Evolutionary conservation across 2,888 invertebrate genomes (phyloP), one percentile per base, ranked within the genome.

Genomic region (Yponomeuta sedellus): DNA sequence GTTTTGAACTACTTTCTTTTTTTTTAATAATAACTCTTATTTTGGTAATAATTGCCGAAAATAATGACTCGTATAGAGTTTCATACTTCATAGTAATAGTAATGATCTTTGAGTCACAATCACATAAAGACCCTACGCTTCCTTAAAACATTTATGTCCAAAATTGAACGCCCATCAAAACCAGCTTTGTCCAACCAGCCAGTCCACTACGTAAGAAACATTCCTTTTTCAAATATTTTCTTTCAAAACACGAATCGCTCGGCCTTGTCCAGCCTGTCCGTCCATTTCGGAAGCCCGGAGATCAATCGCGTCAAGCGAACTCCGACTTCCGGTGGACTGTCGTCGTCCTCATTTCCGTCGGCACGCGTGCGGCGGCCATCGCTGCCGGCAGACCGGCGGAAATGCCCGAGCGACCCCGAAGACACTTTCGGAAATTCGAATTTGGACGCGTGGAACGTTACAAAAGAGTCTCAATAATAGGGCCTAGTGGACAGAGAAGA

Each of bases 261-360:
- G 44, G 44, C 44, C 44, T 16, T 52, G 44, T 52, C 44, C 10
- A 16, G 4, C 16, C 16, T 5, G 16, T 8, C 34, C 12, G 44
- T 12, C 44, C 44, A 52, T 16, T 52, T 52, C 61, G 66, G 39
- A 64, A 61, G 40, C 61, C 57, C 58, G 65, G 65, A 69, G 69
- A 67, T 69, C 67, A 40, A 57, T 59, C 63, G 68, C 69, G 70
- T 67, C 69, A 71, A 73, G 77, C 72, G 44, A 52, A 78, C 83
- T 85, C 85, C 84, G 82, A 74, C 61, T 28, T 61, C 61, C 61
- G 61, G 28, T 25, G 25, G 76, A 75, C 76, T 75, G 80, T 80
- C 83, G 79, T 79, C 78, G 79, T 74, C 72, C 79, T 61, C 77
- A 85, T 84, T 84, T 86, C 85, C 83, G 75, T 71, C 74, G 44